Evolutionary conservation across 2,797 vertebrate species (phyloP).

Genomic region (Danio choprae): DNA sequence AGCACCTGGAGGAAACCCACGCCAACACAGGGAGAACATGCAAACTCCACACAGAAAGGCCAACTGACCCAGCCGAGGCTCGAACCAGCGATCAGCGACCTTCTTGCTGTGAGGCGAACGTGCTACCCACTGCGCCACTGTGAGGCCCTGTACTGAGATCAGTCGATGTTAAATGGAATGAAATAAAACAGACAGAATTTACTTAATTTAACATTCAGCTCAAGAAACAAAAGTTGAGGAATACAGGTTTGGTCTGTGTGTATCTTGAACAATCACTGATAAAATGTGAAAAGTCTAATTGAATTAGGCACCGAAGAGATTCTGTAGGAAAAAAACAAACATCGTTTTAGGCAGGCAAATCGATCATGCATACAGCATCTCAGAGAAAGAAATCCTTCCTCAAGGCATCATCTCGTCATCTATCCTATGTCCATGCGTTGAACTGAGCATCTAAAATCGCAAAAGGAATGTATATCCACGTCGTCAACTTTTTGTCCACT

Average conservation of each 20-base stretch:
- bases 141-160: background rate
- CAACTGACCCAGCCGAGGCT: no score
- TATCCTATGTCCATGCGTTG: constrained; percentile 23
- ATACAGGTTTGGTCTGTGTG: background rate
- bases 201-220: background rate
- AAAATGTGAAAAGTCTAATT: background rate
- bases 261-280: background rate
- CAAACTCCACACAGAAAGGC: no score
- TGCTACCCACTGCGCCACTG: no score
- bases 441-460: constrained; percentile 5
- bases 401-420: constrained; percentile 37
- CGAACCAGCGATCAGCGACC: no score
- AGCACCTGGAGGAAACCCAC: no score
- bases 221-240: background rate
- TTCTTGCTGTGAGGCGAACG: no score
- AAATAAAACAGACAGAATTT: background rate
- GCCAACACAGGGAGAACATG: no score
- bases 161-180: constrained; percentile 12
- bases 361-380: constrained; percentile 26
- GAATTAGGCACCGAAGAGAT: constrained; percentile 42
- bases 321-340: background rate
- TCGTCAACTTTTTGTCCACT: background rate
- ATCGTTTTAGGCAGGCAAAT: constrained; percentile 21
- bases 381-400: constrained; percentile 32
- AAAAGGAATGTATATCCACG: constrained; percentile 23